Percentiles rank a stretch among this genome's conserved stretches.
phyloP scores from a whole-genome alignment of 2,797 vertebrate species.

The Rallus crepitans region DNA sequence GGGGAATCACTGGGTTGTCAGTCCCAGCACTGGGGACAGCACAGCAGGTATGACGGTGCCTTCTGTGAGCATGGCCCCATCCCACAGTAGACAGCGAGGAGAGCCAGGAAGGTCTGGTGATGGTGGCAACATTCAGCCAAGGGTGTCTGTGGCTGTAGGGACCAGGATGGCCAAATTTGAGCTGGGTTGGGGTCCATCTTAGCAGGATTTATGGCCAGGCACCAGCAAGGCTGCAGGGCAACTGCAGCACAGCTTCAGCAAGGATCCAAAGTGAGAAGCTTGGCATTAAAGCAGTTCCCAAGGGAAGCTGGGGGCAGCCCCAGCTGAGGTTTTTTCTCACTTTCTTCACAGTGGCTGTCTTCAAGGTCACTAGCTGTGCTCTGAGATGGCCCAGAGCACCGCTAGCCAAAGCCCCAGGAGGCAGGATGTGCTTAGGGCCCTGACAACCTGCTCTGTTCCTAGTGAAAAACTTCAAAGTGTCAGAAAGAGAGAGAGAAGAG shows the following conservation, averaged over 20 bases:
- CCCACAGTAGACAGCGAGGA: accelerated
- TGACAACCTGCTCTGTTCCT: not conserved
- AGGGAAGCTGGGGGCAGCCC: not conserved
- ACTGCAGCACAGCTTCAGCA: not conserved
- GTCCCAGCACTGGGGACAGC: not conserved
- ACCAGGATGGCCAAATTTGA: not conserved
- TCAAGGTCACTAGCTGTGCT: not conserved
- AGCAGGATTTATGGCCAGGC: not conserved
- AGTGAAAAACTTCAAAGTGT: not conserved
- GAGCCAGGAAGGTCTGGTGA: not conserved
- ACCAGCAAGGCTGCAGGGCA: accelerated
- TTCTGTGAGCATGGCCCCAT: accelerated
- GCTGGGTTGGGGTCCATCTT: not conserved
- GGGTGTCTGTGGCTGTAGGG: not conserved
- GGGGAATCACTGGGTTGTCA: not conserved
- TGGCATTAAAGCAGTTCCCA: not conserved
- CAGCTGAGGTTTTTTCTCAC: not conserved
- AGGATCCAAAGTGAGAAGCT: not conserved
- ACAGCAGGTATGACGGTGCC: not conserved
- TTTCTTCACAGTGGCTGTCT: not conserved
- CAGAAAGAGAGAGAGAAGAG: not conserved
- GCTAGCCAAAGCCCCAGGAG: not conserved
- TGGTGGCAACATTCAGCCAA: not conserved
- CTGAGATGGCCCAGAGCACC: not conserved
- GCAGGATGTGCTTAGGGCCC: accelerated